Percentiles rank a stretch among this genome's conserved stretches.
Evolutionary conservation across 2,113 vertebrate genomes (phyloP).

Genomic region (Pluvialis apricaria): DNA sequence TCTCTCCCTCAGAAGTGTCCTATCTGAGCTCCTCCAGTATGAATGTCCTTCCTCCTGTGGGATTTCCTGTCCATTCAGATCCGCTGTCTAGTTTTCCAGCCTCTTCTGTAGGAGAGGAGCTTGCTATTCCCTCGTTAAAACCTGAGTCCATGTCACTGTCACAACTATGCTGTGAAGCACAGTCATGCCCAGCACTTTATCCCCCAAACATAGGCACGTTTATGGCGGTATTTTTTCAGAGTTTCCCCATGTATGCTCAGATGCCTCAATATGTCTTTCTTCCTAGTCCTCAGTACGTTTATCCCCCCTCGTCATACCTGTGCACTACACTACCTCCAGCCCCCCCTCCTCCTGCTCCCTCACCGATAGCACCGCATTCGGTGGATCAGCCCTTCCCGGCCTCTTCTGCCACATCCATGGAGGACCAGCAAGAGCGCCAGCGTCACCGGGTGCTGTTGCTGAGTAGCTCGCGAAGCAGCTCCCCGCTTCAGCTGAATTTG

Average conservation of each 20-base stretch:
- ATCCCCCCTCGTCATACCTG: neutral
- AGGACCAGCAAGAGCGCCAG: constrained; percentile 9
- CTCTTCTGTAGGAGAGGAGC: neutral
- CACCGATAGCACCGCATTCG: neutral
- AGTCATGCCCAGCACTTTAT: constrained; percentile 15
- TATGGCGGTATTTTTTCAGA: constrained; percentile 80
- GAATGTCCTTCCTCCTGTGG: constrained; percentile 29
- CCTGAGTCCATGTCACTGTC: neutral
- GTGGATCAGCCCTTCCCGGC: neutral
- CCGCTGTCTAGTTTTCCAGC: constrained; percentile 36
- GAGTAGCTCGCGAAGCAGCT: constrained; percentile 82
- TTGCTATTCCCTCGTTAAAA: neutral
- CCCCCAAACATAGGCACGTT: constrained; percentile 64
- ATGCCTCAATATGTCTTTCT: constrained; percentile 22
- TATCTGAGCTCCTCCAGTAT: constrained; percentile 33
- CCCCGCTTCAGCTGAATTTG: constrained; percentile 84
- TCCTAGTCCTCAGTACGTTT: constrained; percentile 32
- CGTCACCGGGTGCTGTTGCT: constrained; percentile 33
- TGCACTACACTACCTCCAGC: neutral
- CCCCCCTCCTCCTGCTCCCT: neutral
- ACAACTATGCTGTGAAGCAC: neutral
- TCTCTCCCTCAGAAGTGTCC: constrained; percentile 69
- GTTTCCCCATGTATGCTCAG: constrained; percentile 63
- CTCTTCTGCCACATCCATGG: neutral
- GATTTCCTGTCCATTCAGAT: constrained; percentile 58